These are phyloP conservation scores for Oppia nitens DNA, from an alignment of 1,140 invertebrate genomes.

Conservation along the genomic window DNA sequence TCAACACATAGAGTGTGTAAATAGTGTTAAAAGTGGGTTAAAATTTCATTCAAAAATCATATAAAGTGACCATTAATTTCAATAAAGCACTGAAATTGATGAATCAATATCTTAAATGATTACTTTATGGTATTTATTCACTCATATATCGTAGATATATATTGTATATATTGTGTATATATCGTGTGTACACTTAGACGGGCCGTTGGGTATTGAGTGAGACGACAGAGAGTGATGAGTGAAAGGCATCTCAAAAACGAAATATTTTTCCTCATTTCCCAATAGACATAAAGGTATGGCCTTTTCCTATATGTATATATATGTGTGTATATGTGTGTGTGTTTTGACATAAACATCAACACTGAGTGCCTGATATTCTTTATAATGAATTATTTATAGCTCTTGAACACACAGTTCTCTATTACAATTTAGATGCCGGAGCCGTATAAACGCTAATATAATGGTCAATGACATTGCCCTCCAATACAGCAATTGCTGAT, in stretches of 20 bases:
- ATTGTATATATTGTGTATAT: background rate
- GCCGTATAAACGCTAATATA: background rate
- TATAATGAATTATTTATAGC: background rate
- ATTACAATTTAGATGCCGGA: no score
- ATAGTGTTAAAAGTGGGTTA: no score
- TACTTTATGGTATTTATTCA: no score
- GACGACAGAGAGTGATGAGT: no score
- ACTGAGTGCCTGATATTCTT: background rate
- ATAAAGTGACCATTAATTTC: background rate
- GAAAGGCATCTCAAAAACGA: background rate
- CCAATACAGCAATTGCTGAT: background rate
- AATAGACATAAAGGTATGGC: no score
- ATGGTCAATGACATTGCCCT: background rate
- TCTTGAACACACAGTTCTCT: background rate
- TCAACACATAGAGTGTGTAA: no score
- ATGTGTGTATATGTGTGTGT: background rate
- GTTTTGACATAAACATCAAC: background rate
- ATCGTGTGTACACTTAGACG: background rate
- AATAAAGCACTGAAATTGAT: background rate
- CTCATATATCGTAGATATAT: no score
- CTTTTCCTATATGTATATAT: no score
- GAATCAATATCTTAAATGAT: background rate
- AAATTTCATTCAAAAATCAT: background rate
- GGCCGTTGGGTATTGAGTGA: background rate
- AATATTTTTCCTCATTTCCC: background rate